Conservation (phyloP, 2,888 invertebrate genomes). For the Clostera curtula region DNA sequence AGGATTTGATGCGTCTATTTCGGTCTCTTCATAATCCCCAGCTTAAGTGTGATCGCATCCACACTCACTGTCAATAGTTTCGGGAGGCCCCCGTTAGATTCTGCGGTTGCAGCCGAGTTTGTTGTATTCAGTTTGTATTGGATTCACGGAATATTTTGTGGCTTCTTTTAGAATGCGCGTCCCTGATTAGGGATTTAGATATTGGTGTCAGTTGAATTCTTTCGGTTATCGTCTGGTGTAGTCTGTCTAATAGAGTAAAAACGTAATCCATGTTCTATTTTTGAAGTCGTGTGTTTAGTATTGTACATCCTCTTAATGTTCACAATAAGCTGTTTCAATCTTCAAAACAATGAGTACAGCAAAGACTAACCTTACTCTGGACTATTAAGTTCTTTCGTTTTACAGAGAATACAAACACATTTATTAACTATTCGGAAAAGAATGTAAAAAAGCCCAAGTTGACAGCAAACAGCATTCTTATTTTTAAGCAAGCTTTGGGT, state of each 20-base stretch:
- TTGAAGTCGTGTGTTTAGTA: too few species aligned
- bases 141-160: slow-evolving; percentile 59
- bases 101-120: slow-evolving; percentile 58
- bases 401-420: too few species aligned
- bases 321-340: too few species aligned
- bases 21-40: slow-evolving; percentile 72
- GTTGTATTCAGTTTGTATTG: slow-evolving; percentile 55
- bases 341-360: too few species aligned
- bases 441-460: too few species aligned
- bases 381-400: too few species aligned
- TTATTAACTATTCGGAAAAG: too few species aligned
- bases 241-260: slow-evolving; percentile 6
- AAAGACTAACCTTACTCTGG: too few species aligned
- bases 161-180: slow-evolving; percentile 48
- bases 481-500: too few species aligned
- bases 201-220: slow-evolving; percentile 42
- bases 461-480: too few species aligned
- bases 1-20: slow-evolving; percentile 74
- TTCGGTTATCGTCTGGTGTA: slow-evolving; percentile 15
- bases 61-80: slow-evolving; percentile 75
- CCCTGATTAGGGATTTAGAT: slow-evolving; percentile 44
- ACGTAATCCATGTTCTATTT: slow-evolving; percentile 4
- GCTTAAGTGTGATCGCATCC: slow-evolving; percentile 74
- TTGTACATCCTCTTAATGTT: too few species aligned
- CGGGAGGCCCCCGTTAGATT: slow-evolving; percentile 66